These are phyloP conservation scores for Eumaeus atala DNA, from an alignment of 1,140 invertebrate genomes.

Conservation along the genomic window DNA sequence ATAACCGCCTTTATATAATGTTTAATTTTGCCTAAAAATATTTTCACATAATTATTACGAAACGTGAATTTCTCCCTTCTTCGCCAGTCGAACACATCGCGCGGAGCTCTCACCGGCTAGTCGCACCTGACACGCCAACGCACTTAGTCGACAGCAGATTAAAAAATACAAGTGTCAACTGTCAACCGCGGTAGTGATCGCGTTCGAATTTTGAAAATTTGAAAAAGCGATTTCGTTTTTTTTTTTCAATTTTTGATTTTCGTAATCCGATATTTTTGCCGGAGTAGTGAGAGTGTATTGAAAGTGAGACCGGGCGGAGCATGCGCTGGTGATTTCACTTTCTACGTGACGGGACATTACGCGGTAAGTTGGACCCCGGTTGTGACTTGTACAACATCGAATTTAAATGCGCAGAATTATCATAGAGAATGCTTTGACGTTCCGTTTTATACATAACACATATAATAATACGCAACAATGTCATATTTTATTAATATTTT, in stretches of 20 bases:
- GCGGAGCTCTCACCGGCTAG: constrained; percentile 26
- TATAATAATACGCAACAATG: too few relatives aligned
- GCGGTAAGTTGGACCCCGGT: constrained; percentile 33
- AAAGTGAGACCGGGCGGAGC: constrained; percentile 42
- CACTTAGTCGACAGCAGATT: constrained; percentile 23
- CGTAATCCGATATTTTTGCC: constrained; percentile 7
- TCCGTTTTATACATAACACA: neutral
- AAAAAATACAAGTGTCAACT: constrained; percentile 11
- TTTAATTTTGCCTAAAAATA: constrained; percentile 16
- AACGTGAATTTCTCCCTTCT: constrained; percentile 18
- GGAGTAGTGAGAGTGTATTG: constrained; percentile 37
- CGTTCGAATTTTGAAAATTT: constrained; percentile 22
- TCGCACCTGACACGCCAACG: constrained; percentile 45
- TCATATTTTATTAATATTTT: too few relatives aligned
- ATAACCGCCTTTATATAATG: constrained; percentile 16
- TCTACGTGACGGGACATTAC: constrained; percentile 49
- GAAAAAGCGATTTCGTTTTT: constrained; percentile 15
- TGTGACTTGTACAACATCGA: constrained; percentile 24
- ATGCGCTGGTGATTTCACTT: constrained; percentile 51
- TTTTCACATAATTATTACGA: constrained; percentile 19
- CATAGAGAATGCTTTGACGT: constrained; percentile 6
- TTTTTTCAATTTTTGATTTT: constrained; percentile 10
- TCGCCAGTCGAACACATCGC: constrained; percentile 24
- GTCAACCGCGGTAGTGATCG: constrained; percentile 16
- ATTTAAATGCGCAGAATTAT: constrained; percentile 7